These are phyloP conservation scores for Pica pica DNA, from an alignment of 2,113 vertebrate genomes.

Conservation along the genomic window DNA sequence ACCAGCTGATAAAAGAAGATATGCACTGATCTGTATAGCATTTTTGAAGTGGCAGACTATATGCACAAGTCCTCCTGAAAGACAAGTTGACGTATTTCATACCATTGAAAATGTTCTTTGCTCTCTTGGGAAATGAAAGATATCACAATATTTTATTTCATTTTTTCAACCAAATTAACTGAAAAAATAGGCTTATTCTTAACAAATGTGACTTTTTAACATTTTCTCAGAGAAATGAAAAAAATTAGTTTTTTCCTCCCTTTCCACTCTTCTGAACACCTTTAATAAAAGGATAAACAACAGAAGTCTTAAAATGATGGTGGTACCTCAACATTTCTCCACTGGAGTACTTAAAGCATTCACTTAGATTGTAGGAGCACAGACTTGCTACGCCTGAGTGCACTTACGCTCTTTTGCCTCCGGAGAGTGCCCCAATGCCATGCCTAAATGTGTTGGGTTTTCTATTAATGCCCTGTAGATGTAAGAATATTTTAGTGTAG, in stretches of 20 bases:
- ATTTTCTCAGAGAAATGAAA: neutral
- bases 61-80: neutral
- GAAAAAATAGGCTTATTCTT: neutral
- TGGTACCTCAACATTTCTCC: neutral
- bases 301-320: neutral
- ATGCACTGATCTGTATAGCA: neutral
- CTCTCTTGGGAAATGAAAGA: neutral
- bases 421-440: neutral
- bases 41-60: neutral
- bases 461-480: neutral
- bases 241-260: fast-evolving
- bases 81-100: neutral
- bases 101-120: neutral
- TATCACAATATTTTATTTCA: neutral
- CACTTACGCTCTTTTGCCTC: neutral
- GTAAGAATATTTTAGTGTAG: neutral
- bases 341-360: neutral
- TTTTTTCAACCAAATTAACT: neutral
- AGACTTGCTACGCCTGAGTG: neutral
- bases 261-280: neutral
- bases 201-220: neutral
- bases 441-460: neutral
- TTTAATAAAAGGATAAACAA: neutral
- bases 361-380: neutral
- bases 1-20: neutral